Percentiles rank a stretch among this genome's conserved stretches.
phyloP scores from a whole-genome alignment of 2,797 vertebrate species.

The Triplophysa bombifrons region DNA sequence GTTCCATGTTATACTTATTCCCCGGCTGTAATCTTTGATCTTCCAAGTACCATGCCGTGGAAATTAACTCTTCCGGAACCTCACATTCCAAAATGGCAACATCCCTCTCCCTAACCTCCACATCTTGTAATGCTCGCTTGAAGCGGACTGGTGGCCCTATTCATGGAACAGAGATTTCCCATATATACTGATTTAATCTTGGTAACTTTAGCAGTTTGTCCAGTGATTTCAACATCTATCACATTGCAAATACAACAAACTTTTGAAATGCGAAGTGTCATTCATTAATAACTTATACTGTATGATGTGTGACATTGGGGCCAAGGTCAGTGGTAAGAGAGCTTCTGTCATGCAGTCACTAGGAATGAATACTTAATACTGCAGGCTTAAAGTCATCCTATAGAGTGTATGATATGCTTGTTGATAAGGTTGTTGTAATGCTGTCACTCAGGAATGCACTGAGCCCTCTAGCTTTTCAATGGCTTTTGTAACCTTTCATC shows the following conservation, averaged over 20 bases:
- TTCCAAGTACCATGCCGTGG: constrained; percentile 90
- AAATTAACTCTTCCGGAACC: constrained; percentile 85
- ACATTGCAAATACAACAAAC: not conserved
- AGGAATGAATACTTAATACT: constrained; percentile 23
- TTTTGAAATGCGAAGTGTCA: not conserved
- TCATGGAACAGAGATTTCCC: not conserved
- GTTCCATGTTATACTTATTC: constrained; percentile 90
- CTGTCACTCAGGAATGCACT: constrained; percentile 31
- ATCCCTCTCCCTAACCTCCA: constrained; percentile 85
- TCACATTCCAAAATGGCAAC: constrained; percentile 91
- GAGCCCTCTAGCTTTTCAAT: constrained; percentile 11
- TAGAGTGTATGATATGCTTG: not conserved
- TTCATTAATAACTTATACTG: not conserved
- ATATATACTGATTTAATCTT: not conserved
- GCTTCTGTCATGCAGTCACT: not conserved
- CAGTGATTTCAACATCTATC: not conserved
- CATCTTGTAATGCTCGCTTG: constrained; percentile 80
- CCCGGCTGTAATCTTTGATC: constrained; percentile 88
- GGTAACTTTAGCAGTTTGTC: not conserved
- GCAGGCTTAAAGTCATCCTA: not conserved
- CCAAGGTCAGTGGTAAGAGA: constrained; percentile 10
- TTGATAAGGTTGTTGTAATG: constrained; percentile 7
- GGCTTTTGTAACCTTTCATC: constrained; percentile 24
- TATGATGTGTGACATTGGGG: not conserved
- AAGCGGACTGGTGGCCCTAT: constrained; percentile 86